Evolutionary conservation across 53 echinoderm and acorn worm species (phyloP).

Genomic region (Luidia sarsii): DNA sequence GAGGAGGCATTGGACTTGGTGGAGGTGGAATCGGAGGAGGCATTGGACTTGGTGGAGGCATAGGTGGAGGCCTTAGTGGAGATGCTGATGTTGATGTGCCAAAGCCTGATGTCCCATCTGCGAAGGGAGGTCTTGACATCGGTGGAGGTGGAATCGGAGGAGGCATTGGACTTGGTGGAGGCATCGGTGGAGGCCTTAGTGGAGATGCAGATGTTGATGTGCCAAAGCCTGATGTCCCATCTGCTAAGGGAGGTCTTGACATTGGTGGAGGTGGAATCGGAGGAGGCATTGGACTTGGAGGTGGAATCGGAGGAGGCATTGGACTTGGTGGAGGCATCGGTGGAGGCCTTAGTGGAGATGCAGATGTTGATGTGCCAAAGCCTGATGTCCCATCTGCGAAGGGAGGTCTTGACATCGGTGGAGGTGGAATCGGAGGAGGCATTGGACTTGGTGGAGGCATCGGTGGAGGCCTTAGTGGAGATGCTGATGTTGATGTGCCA

Average conservation of each 20-base stretch:
- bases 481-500: slow-evolving; percentile 37
- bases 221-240: too few relatives aligned
- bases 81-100: slow-evolving; percentile 19
- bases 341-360: background rate
- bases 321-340: slow-evolving; percentile 43
- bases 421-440: slow-evolving; percentile 8
- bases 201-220: slow-evolving; percentile 30
- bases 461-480: slow-evolving; percentile 36
- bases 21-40: slow-evolving; percentile 36
- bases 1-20: slow-evolving; percentile 46
- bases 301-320: slow-evolving; percentile 40
- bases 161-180: background rate
- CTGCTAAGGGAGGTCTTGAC: too few relatives aligned
- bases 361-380: background rate
- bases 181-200: slow-evolving; percentile 24
- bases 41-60: slow-evolving; percentile 43
- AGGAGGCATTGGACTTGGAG: background rate
- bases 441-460: background rate
- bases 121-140: too few relatives aligned
- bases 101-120: slow-evolving; percentile 20
- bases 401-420: slow-evolving; percentile 19
- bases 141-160: slow-evolving; percentile 18
- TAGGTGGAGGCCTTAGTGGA: slow-evolving; percentile 44
- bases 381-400: background rate
- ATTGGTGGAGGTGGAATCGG: too few relatives aligned